Percentiles rank a stretch among this genome's conserved stretches.
Conservation (phyloP, 2,888 invertebrate genomes). For the Ganaspis brasiliensis region DNA sequence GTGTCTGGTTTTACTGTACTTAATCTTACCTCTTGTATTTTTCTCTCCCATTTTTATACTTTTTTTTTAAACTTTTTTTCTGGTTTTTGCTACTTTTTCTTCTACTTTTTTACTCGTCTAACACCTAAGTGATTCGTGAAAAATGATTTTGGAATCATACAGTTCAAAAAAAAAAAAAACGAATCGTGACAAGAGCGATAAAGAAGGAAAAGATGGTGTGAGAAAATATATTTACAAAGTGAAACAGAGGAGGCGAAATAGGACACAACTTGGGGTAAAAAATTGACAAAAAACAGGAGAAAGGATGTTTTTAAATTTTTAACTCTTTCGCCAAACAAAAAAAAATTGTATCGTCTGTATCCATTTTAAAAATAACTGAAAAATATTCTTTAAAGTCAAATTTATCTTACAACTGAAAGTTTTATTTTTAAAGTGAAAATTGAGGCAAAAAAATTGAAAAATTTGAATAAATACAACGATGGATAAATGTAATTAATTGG, state of each 20-base stretch:
- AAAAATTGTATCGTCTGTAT: too few relatives aligned
- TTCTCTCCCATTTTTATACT: too few relatives aligned
- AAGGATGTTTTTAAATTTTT: not conserved
- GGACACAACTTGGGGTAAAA: not conserved
- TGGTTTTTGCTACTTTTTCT: not conserved
- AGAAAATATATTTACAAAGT: constrained; percentile 5
- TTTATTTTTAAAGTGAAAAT: too few relatives aligned
- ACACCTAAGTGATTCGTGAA: constrained; percentile 15
- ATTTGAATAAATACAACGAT: too few relatives aligned
- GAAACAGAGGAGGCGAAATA: constrained; percentile 1
- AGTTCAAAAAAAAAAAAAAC: not conserved
- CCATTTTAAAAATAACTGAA: too few relatives aligned
- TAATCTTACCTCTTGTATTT: too few relatives aligned
- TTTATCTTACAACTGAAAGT: too few relatives aligned
- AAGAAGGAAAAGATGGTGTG: not conserved
- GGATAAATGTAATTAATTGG: too few relatives aligned
- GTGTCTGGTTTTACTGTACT: too few relatives aligned
- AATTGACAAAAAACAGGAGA: not conserved
- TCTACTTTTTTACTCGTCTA: not conserved
- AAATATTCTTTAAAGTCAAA: too few relatives aligned
- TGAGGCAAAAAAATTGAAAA: too few relatives aligned
- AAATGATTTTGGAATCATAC: constrained; percentile 18
- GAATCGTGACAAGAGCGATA: not conserved
- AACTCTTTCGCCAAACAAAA: not conserved
- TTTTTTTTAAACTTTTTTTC: not conserved